Base-by-base conservation (phyloP, 1,140 invertebrate species). In the Drosophila suzukii region DNA sequence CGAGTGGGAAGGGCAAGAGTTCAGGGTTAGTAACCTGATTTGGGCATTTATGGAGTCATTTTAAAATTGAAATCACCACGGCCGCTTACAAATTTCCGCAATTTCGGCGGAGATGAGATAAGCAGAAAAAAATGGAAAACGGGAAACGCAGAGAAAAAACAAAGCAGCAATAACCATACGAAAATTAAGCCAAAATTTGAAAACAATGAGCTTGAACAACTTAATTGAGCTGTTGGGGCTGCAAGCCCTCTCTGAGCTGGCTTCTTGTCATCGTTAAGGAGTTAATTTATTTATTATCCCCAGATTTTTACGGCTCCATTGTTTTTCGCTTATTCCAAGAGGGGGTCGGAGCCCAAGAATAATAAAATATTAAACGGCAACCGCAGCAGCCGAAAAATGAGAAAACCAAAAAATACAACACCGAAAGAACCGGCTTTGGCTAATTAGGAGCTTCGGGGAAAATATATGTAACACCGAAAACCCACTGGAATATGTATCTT, bases 211-310 rank as follows among this genome's bases (percentile, higher is more conserved):
- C 70, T 72, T 65, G 17, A 86, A 75, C 81, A 84, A 80, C 85
- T 74, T 88, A 88, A 88, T 88, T 88, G 84, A 88, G 84, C 74
- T 60, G 78, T 89, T 88, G 59, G 20, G 55, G 59, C 81, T 49
- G 81, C 51, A 54, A 43, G 73, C 30, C 24, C 41, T 36, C 56
- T 38, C 32, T 56, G 39, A 46, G 56, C 47, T 62, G 63, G 59
- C 56, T 70, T 66, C 80, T 84, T 89, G 84, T 84, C 76, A 80
- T 88, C 84, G 76, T 88, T 90, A 89, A 89, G 78, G 80, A 84
- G 76, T 81, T 89, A 89, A 88, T 88, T 88, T 88, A 88, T 88
- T 88, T 88, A 88, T 88, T 89, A 88, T 82, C 74, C 49, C 44
- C 75, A 71, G 65, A 84, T 74, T 83, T 88, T 89, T 70, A 88